Evolutionary conservation across 2,113 vertebrate species (phyloP), one percentile per base, ranked within the genome.

Genomic region (Embiotoca jacksoni): DNA sequence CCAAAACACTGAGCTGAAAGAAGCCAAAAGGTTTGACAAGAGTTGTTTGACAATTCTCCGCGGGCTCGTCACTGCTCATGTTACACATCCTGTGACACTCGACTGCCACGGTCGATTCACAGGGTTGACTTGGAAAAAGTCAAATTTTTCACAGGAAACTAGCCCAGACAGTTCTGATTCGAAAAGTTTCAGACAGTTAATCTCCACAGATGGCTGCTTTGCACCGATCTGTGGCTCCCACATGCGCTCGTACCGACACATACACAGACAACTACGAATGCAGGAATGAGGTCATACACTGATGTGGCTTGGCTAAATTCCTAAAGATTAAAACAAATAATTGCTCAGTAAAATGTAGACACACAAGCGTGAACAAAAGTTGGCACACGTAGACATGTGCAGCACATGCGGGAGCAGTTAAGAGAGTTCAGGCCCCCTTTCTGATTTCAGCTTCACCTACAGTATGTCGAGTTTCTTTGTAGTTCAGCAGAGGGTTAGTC

Each of bases 401-500:
- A 37, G 44, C 57, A 72, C 89, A 91, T 81, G 72, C 87, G 81
- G 66, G 64, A 90, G 70, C 31, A 56, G 52, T 90, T 88, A 81
- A 23, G 31, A 64, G 61, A 6, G 63, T 16, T 23, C 2, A 33
- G 75, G 37, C 62, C 75, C 23, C 65, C 59, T 7, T 59, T 64
- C 82, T 69, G 78, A 82, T 66, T 81, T 11, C 4, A 16, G 53
- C 33, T 52, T 88, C 83, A 87, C 81, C 76, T 88, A 23, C 23
- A 23, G 23, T 23, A 58, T 41, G 75, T 41, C 0, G 33, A 61
- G 69, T 50, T 77, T 71, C 81, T 85, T 65, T 83, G 75, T 78
- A 83, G 90, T 85, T 85, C 70, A 83, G 74, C 58, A 16, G 72
- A 68, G 72, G 75, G 79, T 80, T 75, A 71, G 75, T 47, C 71